These are phyloP conservation scores for Poeciliopsis infans DNA, from an alignment of 2,797 vertebrate genomes.

Conservation along the genomic window DNA sequence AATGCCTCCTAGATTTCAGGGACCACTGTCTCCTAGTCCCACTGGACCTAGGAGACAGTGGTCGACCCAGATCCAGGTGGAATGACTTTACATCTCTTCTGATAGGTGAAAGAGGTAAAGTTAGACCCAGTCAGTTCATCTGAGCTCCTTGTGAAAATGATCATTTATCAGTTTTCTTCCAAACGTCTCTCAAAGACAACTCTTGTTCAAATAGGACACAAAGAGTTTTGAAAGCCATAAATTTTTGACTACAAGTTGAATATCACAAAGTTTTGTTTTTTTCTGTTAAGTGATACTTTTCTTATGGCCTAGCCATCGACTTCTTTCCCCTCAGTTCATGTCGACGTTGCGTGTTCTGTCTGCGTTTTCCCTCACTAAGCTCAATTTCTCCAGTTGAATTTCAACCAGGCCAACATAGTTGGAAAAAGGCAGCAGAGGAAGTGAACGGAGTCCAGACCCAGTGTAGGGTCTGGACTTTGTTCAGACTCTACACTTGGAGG, in stretches of 20 bases:
- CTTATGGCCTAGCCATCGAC: too few relatives aligned
- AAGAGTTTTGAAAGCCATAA: not conserved
- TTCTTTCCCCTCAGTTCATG: too few relatives aligned
- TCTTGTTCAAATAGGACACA: not conserved
- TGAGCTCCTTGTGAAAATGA: not conserved
- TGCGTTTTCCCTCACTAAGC: too few relatives aligned
- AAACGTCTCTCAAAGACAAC: not conserved
- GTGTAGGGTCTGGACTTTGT: too few relatives aligned
- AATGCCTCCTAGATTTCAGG: not conserved
- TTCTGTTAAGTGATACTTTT: constrained; percentile 1
- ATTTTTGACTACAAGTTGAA: not conserved
- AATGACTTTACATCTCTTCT: not conserved
- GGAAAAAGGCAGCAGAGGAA: too few relatives aligned
- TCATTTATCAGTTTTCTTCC: not conserved
- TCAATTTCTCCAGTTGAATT: too few relatives aligned
- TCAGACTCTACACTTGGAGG: too few relatives aligned
- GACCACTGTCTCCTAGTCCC: not conserved
- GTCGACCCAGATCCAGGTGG: not conserved
- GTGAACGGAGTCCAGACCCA: too few relatives aligned
- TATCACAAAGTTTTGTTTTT: not conserved
- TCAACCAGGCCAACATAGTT: too few relatives aligned
- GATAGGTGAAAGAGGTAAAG: not conserved
- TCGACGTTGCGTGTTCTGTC: too few relatives aligned
- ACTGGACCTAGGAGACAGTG: not conserved
- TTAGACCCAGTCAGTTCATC: not conserved